Evolutionary conservation across 2,113 vertebrate genomes (phyloP).

Genomic region (Trichechus manatus): DNA sequence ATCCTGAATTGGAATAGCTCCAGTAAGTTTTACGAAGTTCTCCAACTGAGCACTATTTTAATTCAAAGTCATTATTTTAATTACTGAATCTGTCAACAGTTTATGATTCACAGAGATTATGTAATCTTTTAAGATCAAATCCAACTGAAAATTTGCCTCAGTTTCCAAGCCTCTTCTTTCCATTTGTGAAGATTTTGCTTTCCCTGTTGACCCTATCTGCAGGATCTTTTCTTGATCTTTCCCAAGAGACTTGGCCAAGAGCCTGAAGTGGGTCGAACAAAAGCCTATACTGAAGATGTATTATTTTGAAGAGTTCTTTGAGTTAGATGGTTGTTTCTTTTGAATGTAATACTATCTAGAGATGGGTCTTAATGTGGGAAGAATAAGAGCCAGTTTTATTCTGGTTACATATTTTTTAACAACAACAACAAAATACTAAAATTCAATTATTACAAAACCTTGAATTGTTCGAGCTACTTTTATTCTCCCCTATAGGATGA

Average conservation of each 20-base stretch:
- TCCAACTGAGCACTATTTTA: slow-evolving; percentile 88
- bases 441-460: neutral
- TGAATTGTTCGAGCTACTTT: neutral
- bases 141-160: slow-evolving; percentile 91
- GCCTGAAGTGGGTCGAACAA: neutral
- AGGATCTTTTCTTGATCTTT: slow-evolving; percentile 86
- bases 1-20: slow-evolving; percentile 91
- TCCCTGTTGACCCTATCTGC: slow-evolving; percentile 90
- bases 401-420: neutral
- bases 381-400: neutral
- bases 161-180: slow-evolving; percentile 92
- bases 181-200: slow-evolving; percentile 93
- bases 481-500: neutral
- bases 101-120: slow-evolving; percentile 93
- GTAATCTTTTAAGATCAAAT: slow-evolving; percentile 89
- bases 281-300: neutral
- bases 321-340: neutral
- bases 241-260: neutral
- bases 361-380: neutral
- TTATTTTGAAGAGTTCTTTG: neutral
- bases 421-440: neutral
- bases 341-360: neutral
- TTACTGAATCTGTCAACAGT: slow-evolving; percentile 88
- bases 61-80: slow-evolving; percentile 93
- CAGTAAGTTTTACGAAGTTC: slow-evolving; percentile 91